phyloP scores from a whole-genome alignment of 2,113 vertebrate genomes.

The Cinclus mexicanus region DNA sequence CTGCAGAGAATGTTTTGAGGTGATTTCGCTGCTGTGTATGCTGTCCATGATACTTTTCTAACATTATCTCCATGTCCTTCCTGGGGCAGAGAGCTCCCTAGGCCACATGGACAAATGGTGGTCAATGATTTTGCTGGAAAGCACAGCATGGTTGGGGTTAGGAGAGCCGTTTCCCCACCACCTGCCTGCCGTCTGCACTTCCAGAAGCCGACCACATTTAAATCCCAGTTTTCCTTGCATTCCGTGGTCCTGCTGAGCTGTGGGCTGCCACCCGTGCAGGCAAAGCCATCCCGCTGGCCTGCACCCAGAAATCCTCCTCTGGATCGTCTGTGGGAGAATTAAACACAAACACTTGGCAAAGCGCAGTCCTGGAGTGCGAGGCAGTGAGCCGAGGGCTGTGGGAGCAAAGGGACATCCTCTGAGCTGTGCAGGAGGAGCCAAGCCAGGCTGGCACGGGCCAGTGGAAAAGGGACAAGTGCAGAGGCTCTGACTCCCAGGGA shows the following conservation, averaged over 20 bases:
- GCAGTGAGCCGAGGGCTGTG: background rate
- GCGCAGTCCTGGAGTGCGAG: rapidly evolving
- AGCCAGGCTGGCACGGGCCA: rapidly evolving
- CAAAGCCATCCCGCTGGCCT: background rate
- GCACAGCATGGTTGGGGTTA: background rate
- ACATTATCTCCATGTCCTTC: background rate
- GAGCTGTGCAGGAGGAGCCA: rapidly evolving
- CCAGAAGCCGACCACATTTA: background rate
- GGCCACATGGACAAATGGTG: background rate
- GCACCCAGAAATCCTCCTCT: background rate
- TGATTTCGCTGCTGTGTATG: background rate
- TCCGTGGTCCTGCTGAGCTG: background rate
- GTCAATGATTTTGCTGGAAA: background rate
- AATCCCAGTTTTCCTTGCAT: background rate
- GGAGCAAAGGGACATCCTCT: background rate
- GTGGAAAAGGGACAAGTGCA: background rate
- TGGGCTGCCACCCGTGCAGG: rapidly evolving
- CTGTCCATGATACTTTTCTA: rapidly evolving
- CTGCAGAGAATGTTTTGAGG: background rate
- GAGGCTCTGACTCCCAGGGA: background rate
- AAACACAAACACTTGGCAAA: background rate
- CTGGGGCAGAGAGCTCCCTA: background rate
- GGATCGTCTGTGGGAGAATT: background rate
- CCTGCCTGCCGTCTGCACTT: background rate
- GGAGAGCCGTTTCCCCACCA: rapidly evolving